Evolutionary conservation across 2,888 invertebrate species (phyloP), one percentile per base, ranked within the genome.

Genomic region (Synergus gifuensis): DNA sequence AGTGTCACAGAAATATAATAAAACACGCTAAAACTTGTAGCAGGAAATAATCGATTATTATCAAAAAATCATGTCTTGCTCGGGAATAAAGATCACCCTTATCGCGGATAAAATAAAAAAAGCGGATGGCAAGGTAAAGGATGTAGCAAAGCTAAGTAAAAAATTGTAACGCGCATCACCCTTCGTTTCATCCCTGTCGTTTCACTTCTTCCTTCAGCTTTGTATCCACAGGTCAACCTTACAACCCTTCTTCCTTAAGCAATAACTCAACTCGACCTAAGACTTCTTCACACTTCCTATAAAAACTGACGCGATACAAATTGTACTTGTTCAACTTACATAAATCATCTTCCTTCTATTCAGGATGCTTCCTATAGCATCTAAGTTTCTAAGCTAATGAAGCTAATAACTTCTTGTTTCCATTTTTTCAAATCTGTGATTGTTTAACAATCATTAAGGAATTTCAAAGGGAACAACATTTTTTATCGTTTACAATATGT

Each of bases 241-340:
- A 82, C 86, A 81, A 85, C 79, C 73, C 85, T 79, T 84, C 85
- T 78, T 84, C 85, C 82, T 78, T 84, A 79, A 83, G 87, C 88
- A 87, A 90, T 90, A 90, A 89, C 86, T 90, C 88, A 90, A 85
- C 85, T 79, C 83, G 78, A 84, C 85, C 85, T 85, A 83, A 83
- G 83, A 82, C 83, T 84, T 66, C 76, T 78, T 49, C 64, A 28
- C 40, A 36, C 44, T 63, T 66, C 58, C 11, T 28, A 87, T 85
- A 91, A 90, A 90, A 90, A 91, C 87, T 88, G 90, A 89, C 89
- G 86, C 84, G 88, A 88, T 91, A 90, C 91, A 90, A 91, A 90
- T 90, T 89, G 89, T 88, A 88, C 87, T 86, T 85, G 88, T 84
- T 86, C 83, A 83, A 86, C 86, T 85, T 85, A 87, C 86, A 91